These are phyloP conservation scores for Ochotona curzoniae DNA, from an alignment of 2,113 vertebrate genomes.

Conservation along the genomic window DNA sequence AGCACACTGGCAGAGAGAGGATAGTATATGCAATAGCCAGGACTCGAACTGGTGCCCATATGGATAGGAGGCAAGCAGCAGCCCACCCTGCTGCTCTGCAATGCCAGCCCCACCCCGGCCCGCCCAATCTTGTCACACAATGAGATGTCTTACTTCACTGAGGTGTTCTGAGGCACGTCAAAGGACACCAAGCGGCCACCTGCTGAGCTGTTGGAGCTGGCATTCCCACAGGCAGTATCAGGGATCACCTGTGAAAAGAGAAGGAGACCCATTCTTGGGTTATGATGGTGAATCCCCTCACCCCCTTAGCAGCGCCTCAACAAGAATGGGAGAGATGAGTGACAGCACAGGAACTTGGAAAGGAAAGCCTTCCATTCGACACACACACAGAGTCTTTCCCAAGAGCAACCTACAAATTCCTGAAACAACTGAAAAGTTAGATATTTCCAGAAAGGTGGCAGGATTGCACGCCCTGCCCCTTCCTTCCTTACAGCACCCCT, in stretches of 20 bases:
- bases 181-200: slow-evolving; percentile 92
- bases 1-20: no score
- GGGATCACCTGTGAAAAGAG: slow-evolving; percentile 88
- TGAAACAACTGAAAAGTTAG: background rate
- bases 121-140: accelerated
- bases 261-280: background rate
- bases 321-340: background rate
- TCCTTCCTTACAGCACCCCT: background rate
- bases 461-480: background rate
- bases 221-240: slow-evolving; percentile 92
- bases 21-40: no score
- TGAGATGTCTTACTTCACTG: slow-evolving; percentile 93
- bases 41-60: no score
- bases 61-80: no score
- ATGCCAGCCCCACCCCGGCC: no score
- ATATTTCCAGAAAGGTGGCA: background rate
- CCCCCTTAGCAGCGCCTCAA: background rate
- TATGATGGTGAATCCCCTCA: background rate
- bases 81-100: no score
- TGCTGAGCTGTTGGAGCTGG: slow-evolving; percentile 92
- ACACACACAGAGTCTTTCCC: background rate
- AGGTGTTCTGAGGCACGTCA: slow-evolving; percentile 95
- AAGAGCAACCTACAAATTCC: background rate
- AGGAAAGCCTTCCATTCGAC: background rate
- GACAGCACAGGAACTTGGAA: background rate